Conservation (phyloP, 2,888 invertebrate genomes). For the Pteria penguin region DNA sequence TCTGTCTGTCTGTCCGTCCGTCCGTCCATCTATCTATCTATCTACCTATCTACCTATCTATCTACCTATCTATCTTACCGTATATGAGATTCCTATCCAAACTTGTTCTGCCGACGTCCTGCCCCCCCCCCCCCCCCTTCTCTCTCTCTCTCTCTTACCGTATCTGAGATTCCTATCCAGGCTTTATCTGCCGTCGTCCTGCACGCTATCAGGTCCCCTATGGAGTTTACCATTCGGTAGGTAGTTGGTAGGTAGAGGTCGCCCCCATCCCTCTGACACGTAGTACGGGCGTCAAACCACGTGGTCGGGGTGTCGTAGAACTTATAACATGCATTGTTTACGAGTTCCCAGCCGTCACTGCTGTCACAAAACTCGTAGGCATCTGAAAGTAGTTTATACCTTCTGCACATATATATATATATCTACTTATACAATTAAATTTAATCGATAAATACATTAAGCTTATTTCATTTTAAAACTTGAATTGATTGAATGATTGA, state of each 20-base stretch:
- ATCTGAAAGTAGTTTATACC: slow-evolving; percentile 48
- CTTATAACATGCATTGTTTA: slow-evolving; percentile 58
- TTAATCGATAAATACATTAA: too few relatives aligned
- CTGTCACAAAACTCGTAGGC: slow-evolving; percentile 58
- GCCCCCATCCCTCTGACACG: slow-evolving; percentile 53
- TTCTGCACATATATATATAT: too few relatives aligned
- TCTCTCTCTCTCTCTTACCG: slow-evolving; percentile 47
- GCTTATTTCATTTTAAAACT: too few relatives aligned
- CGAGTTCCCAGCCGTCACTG: slow-evolving; percentile 58
- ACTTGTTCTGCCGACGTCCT: neutral
- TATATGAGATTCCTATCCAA: too few relatives aligned
- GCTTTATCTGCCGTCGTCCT: slow-evolving; percentile 47
- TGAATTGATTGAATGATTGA: too few relatives aligned
- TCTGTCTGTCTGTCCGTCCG: too few relatives aligned
- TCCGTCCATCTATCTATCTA: too few relatives aligned
- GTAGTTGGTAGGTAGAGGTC: slow-evolving; percentile 50
- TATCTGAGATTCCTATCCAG: slow-evolving; percentile 66
- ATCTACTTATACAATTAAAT: too few relatives aligned
- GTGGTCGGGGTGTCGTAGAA: slow-evolving; percentile 49
- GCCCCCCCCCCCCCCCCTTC: neutral
- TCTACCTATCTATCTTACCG: too few relatives aligned
- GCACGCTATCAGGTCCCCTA: slow-evolving; percentile 55
- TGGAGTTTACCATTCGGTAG: slow-evolving; percentile 37
- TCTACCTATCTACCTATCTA: too few relatives aligned
- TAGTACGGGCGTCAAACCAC: slow-evolving; percentile 58